Base-by-base conservation (phyloP, 2,797 vertebrate genomes). In the Acropternis orthonyx region DNA sequence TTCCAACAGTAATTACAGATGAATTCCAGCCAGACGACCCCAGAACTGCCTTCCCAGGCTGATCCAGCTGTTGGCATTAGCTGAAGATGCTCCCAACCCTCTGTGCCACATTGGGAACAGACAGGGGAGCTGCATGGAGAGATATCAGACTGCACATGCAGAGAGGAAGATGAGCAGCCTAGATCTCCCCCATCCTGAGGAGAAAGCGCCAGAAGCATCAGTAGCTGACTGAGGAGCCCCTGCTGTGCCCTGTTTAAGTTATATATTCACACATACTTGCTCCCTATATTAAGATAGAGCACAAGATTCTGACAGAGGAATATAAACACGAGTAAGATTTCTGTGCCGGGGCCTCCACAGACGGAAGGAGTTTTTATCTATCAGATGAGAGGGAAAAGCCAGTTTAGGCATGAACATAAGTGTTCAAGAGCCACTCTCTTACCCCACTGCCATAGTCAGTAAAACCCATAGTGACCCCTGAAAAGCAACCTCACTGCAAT, bases 381-480 rank as follows among this genome's bases (percentile, higher is more conserved):
- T 0, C 4, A 77, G 26, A 41, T 7, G 10, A 15, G 28, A 49
- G 37, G 23, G 51, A 36, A 71, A 61, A 88, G 16, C 27, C 23
- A 39, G 14, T 18, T 12, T 58, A 81, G 37, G 65, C 37, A 69
- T 1, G 15, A 58, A 59, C 56, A 15, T 1, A 34, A 43, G 3
- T 0, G 4, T 5, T 68, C 6, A 7, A 8, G 46, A 94, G 82
- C 54, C 52, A 9, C 23, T 73, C 51, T 8, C 22, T 71, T 13
- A 24, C 11, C 41, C 8, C 56, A 4, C 49, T 30, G 52, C 68
- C 59, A 14, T 2, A 1, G 37, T 27, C 73, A 51, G 36, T 0
- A 20, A 59, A 69, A 65, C 41, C 91, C 21, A 7, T 2, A 1
- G 56, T 0, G 43, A 79, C 21, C 54, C 71, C 12, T 0, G 13